Evolutionary conservation across 1,140 invertebrate species (phyloP), one percentile per base, ranked within the genome.

Genomic region (Polypedilum vanderplanki): DNA sequence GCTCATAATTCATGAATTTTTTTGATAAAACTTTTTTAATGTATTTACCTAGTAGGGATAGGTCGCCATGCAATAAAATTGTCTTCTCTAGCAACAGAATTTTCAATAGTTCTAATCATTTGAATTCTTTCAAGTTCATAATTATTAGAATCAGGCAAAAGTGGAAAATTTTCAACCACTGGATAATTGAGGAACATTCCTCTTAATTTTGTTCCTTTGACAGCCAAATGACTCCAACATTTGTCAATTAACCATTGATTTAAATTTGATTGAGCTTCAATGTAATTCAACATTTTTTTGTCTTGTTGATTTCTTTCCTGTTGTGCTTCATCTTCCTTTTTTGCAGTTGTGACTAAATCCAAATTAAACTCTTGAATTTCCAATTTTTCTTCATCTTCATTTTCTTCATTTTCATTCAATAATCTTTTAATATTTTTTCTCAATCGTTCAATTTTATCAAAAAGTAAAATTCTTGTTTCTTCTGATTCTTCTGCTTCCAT

Each of bases 201-300:
- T n/a, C 81, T 81, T 22, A 87, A 78, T 5, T 83, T 83, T 22
- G 82, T 81, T 33, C 79, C 80, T 0, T 84, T 77, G 22, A 81
- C 77, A 7, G 70, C 41, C 2, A 85, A 82, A 1, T 79, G 67
- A 22, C 83, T 77, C 79, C 84, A 85, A 10, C 84, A 83, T 24
- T 77, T 78, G 0, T 74, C 77, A 57, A 81, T 77, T 0, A 87
- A 81, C 84, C 84, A 86, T 24, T 79, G 75, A 0, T 80, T 76
- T 12, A 85, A 83, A 7, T 80, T 78, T 0, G 82, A 76, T 75
- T 81, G 81, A 74, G 82, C 79, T 0, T 70, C 46, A 15, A 83
- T 83, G 10, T 82, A 77, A 3, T 77, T 78, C 67, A 84, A 79
- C 3, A 86, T 67, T 17, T 83, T 76, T 1, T 76, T 75, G 3